Evolutionary conservation across 2,888 invertebrate genomes (phyloP).

Genomic region (Tipula unca): DNA sequence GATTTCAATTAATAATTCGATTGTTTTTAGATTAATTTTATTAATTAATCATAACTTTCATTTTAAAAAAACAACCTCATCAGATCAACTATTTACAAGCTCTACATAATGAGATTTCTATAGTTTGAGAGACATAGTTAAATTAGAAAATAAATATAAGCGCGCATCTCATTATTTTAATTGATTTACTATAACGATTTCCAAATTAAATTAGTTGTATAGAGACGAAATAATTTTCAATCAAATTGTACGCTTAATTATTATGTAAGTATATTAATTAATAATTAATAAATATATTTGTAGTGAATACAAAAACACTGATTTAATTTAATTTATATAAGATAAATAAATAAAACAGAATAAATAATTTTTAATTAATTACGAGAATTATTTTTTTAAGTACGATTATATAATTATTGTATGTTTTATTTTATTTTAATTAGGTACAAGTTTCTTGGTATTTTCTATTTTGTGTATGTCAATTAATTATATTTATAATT

Average conservation of each 20-base stretch:
- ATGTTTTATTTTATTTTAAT: not conserved
- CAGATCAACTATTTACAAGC: not conserved
- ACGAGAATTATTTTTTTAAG: not conserved
- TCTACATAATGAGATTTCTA: not conserved
- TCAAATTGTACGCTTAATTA: not conserved
- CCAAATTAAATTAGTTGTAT: not conserved
- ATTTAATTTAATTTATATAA: not conserved
- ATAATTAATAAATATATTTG: not conserved
- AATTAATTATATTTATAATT: not conserved
- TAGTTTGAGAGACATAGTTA: not conserved
- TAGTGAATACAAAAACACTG: not conserved
- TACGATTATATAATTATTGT: not conserved
- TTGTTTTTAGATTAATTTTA: not conserved
- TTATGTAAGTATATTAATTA: not conserved
- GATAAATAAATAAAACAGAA: not conserved
- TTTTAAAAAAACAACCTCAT: not conserved
- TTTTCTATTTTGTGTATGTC: not conserved
- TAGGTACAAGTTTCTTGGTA: slow-evolving; percentile 14
- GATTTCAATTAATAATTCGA: not conserved
- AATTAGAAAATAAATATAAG: not conserved
- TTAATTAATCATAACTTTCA: no score
- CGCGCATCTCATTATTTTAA: not conserved
- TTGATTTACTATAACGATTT: not conserved
- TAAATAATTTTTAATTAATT: not conserved
- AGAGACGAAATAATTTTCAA: not conserved